Percentiles rank a stretch among this genome's conserved stretches.
Conservation (phyloP, 2,113 vertebrate species). For the Eulacestoma nigropectus region DNA sequence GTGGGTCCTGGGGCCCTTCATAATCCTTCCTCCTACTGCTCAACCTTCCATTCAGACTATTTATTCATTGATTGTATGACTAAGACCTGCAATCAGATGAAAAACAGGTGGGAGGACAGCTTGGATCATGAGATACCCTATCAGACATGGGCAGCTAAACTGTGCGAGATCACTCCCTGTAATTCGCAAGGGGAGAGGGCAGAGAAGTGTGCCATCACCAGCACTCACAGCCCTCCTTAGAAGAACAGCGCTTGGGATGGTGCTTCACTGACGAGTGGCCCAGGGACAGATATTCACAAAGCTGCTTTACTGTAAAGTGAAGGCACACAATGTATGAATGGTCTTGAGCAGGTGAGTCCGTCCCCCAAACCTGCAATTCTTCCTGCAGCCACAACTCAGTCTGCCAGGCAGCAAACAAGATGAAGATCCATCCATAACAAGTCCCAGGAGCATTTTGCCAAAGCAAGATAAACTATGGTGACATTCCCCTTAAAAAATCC, state of each 20-base stretch:
- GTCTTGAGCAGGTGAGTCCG: neutral
- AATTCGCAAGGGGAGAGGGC: neutral
- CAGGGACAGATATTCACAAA: neutral
- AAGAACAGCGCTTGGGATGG: neutral
- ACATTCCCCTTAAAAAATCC: neutral
- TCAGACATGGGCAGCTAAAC: neutral
- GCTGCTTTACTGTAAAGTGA: neutral
- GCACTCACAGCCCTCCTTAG: neutral
- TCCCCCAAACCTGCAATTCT: neutral
- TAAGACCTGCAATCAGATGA: slow-evolving; percentile 1
- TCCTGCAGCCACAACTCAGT: neutral
- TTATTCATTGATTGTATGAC: slow-evolving; percentile 43
- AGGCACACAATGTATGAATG: rapidly evolving
- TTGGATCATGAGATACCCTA: neutral
- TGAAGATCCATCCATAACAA: neutral
- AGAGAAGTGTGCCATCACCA: neutral
- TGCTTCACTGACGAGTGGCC: neutral
- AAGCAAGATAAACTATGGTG: neutral
- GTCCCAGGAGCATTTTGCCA: neutral
- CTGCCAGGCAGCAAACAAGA: neutral
- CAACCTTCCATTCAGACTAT: slow-evolving; percentile 29
- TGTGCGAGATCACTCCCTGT: rapidly evolving
- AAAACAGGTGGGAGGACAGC: slow-evolving; percentile 52
- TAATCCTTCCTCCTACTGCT: neutral
- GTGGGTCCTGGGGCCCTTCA: neutral